Base-by-base conservation (phyloP, 2,113 vertebrate genomes). In the Strix uralensis region DNA sequence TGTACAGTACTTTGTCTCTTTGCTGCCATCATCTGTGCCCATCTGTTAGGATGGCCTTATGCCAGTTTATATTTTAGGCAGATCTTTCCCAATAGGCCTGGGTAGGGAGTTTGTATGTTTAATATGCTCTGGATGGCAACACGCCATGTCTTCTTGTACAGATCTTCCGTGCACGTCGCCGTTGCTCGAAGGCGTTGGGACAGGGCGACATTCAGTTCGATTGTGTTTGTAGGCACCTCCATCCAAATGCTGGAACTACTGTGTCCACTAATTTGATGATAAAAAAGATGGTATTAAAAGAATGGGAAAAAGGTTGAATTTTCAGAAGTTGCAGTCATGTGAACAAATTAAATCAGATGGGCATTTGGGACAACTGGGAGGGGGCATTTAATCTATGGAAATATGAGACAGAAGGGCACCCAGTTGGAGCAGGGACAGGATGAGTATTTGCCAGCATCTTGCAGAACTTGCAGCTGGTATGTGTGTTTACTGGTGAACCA, bases 21-120 rank as follows among this genome's bases (percentile, higher is more conserved):
- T 0, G 5, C 84, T 95, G 89, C 94, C 86, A 82, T 97, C 92
- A 73, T 95, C 71, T 79, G 59, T 96, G 92, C 96, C 96, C 92
- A 89, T 97, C 97, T 97, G 92, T 97, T 94, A 87, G 89, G 62
- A 85, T 95, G 97, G 97, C 95, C 81, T 87, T 0, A 0, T 77
- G 97, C 96, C 95, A 96, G 94, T 58, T 77, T 82, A 27, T 89
- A 34, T 91, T 49, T 92, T 77, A 90, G 84, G 51, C 91, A 94
- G 70, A 95, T 59, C 81, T 58, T 92, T 93, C 87, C 91, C 84
- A 58, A 54, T 70, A n/a, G 73, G 46, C 49, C 65, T 80, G 92
- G 86, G 55, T 22, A 38, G 84, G 19, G 67, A 94, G 29, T 58
- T 75, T 82, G 78, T 77, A 13, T 61, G 73, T 91, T 96, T 88